Evolutionary conservation across 2,797 vertebrate species (phyloP), one percentile per base, ranked within the genome.

Genomic region (Salarias fasciatus): DNA sequence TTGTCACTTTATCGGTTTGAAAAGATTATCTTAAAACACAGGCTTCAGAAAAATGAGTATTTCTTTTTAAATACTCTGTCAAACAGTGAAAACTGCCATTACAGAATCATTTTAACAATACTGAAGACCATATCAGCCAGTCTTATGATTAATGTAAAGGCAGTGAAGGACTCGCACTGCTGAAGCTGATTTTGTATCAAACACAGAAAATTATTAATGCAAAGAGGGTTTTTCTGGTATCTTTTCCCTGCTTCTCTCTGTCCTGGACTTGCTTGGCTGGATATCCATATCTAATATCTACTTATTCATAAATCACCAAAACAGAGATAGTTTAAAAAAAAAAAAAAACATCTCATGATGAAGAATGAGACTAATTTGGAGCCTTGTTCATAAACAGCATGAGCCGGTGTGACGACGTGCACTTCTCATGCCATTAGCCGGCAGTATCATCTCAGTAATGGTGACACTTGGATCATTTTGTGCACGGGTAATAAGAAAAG

Each of bases 401-500:
- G 1, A 57, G 47, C 48, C 18, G 51, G 43, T 24, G 5, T 36
- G 14, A 55, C 53, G 5, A 44, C 44, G 24, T 47, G 50, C 54
- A 36, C 11, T 11, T 75, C 68, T 61, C 29, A 48, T 62, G 30
- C n/a, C 49, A 77, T 80, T 77, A 79, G 38, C 58, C 41, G 37
- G 35, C 29, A 0, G 37, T 1, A 1, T 76, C 58, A 59, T 68
- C 78, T 76, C 33, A 53, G 50, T 48, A 59, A 66, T 41, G 46
- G 63, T 56, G 69, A 60, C 70, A 76, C 53, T 72, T 36, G 54
- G 61, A 75, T 84, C 73, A 79, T 72, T 84, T 60, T 72, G 42
- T 31, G 57, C 43, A 13, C 47, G 28, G 10, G 8, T 82, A 87
- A 88, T 77, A 69, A 69, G 63, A 70, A 74, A 80, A 75, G 79